phyloP scores from a whole-genome alignment of 2,888 invertebrate species.

The Cepaea hortensis region DNA sequence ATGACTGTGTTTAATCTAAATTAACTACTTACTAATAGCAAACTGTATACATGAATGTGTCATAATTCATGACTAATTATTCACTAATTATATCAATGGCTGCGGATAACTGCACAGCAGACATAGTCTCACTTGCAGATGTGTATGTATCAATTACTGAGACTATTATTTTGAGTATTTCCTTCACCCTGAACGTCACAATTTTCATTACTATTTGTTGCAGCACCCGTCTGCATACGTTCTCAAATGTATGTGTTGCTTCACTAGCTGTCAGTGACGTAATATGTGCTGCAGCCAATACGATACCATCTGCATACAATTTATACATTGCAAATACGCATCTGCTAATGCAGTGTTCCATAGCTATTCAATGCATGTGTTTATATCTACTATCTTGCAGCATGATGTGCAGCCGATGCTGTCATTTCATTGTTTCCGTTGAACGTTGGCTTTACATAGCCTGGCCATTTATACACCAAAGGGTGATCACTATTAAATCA shows the following conservation, averaged over 20 bases:
- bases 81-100: no score
- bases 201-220: neutral
- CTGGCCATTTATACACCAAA: neutral
- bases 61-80: no score
- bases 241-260: neutral
- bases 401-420: neutral
- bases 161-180: neutral
- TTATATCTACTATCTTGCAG: neutral
- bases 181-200: neutral
- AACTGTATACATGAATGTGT: no score
- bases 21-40: no score
- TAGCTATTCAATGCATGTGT: neutral
- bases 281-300: neutral
- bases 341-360: neutral
- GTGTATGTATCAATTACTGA: no score
- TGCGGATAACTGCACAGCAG: no score
- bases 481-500: neutral
- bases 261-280: slow-evolving; percentile 16
- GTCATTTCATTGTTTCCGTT: neutral
- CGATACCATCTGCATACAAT: neutral
- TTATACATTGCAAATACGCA: neutral
- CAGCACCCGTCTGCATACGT: neutral
- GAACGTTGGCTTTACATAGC: slow-evolving; percentile 26
- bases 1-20: no score
- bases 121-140: no score